Evolutionary conservation across 2,113 vertebrate species (phyloP).

Genomic region (Leucopsar rothschildi): DNA sequence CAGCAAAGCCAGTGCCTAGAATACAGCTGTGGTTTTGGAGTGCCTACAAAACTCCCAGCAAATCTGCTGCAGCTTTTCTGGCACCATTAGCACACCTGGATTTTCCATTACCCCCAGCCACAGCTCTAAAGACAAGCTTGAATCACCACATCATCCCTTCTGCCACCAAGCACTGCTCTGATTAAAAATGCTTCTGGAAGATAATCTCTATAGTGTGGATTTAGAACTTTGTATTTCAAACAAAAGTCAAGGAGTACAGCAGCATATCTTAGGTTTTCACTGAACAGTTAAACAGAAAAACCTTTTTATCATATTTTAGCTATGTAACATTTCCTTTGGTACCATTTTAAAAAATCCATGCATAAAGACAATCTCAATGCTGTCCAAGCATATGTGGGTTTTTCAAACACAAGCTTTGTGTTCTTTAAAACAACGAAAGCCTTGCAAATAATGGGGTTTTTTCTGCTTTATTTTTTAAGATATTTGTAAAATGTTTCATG

Average conservation of each 20-base stretch:
- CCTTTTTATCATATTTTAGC: neutral
- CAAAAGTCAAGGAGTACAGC: neutral
- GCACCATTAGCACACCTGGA: rapidly evolving
- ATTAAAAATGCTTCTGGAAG: neutral
- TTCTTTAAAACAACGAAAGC: neutral
- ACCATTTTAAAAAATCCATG: neutral
- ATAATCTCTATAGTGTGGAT: neutral
- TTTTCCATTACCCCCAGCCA: neutral
- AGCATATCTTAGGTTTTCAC: neutral
- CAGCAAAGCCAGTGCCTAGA: neutral
- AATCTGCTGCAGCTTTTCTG: neutral
- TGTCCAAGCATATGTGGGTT: neutral
- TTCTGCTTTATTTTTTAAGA: neutral
- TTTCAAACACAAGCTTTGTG: neutral
- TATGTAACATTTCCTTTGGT: neutral
- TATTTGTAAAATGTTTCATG: neutral
- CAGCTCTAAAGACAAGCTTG: neutral
- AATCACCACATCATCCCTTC: neutral
- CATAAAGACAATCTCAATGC: neutral
- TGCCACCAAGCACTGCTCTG: neutral
- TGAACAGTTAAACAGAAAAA: neutral
- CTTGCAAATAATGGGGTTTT: neutral
- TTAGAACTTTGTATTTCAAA: neutral
- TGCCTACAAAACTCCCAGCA: neutral
- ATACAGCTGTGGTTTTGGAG: neutral